Evolutionary conservation across 2,888 invertebrate genomes (phyloP), one percentile per base, ranked within the genome.

Genomic region (Entomobrya proxima): DNA sequence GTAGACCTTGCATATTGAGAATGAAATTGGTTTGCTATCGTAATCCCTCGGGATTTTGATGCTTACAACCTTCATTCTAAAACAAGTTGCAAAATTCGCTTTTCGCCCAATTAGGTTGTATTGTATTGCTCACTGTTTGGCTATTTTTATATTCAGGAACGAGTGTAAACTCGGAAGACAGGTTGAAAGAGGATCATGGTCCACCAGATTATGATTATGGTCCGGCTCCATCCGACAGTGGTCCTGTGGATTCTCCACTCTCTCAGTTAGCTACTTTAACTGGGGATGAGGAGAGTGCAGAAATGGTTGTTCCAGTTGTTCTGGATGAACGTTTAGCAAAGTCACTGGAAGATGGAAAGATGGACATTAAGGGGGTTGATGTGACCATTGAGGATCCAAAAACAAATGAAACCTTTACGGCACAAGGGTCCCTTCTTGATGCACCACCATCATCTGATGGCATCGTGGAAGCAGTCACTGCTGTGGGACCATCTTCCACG

Each of bases 91-190:
- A n/a, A n/a, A n/a, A n/a, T n/a, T n/a, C n/a, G n/a, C n/a, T 40
- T 40, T 40, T 7, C 44, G 44, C 44, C 7, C 7, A 40, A 7
- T 11, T 15, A 7, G 44, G 7, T 40, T 11, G 44, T 40, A 7
- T 11, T 40, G 44, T 27, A 58, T 58, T 15, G 3, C 2, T 35
- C 6, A 32, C 32, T 32, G 13, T 64, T 1, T 52, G 52, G 18
- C 11, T 55, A 1, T 15, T 55, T 5, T 55, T 55, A 11, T 6
- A 18, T 50, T 2, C 27, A 85, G 88, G 87, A 13, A 61, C 88
- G 6, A 88, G 87, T 37, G 72, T 88, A 13, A 88, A 88, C 27
- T 88, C 88, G 4, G 88, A 88, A 44, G 87, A 87, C 21, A 87
- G 76, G 64, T 55, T 88, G 75, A 86, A 78, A 52, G 81, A 87